Evolutionary conservation across 2,888 invertebrate genomes (phyloP).

Genomic region (Conops quadrifasciatus): DNA sequence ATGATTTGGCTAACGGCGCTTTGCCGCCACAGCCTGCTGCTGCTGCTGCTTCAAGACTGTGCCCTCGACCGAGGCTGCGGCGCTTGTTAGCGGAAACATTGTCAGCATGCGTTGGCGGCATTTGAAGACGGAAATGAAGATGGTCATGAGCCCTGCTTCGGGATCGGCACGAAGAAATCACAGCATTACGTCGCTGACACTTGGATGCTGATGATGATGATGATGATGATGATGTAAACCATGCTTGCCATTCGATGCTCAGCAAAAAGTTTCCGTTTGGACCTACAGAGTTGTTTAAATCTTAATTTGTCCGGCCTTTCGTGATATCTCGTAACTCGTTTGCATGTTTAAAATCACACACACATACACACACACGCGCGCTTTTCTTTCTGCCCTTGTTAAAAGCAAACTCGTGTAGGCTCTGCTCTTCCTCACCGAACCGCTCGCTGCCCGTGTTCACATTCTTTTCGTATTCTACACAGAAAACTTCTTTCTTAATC

Average conservation of each 20-base stretch:
- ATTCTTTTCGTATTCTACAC: slow-evolving; percentile 37
- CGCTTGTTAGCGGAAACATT: slow-evolving; percentile 17
- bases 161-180: background rate
- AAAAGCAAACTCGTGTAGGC: slow-evolving; percentile 58
- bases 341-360: slow-evolving; percentile 13
- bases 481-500: slow-evolving; percentile 29
- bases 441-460: slow-evolving; percentile 4
- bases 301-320: slow-evolving; percentile 9
- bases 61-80: no score
- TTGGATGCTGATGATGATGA: no score
- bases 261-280: background rate
- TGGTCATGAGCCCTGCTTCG: background rate
- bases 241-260: background rate
- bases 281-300: background rate
- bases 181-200: slow-evolving; percentile 22
- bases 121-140: background rate
- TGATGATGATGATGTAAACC: no score
- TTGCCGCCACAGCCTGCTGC: no score
- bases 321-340: slow-evolving; percentile 7
- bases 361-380: slow-evolving; percentile 13
- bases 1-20: slow-evolving; percentile 55
- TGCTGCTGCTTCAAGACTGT: no score
- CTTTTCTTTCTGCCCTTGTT: slow-evolving; percentile 50
- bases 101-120: slow-evolving; percentile 25
- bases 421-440: background rate